Evolutionary conservation across 2,797 vertebrate species (phyloP), one percentile per base, ranked within the genome.

Genomic region (Gymnothorax reevesii): DNA sequence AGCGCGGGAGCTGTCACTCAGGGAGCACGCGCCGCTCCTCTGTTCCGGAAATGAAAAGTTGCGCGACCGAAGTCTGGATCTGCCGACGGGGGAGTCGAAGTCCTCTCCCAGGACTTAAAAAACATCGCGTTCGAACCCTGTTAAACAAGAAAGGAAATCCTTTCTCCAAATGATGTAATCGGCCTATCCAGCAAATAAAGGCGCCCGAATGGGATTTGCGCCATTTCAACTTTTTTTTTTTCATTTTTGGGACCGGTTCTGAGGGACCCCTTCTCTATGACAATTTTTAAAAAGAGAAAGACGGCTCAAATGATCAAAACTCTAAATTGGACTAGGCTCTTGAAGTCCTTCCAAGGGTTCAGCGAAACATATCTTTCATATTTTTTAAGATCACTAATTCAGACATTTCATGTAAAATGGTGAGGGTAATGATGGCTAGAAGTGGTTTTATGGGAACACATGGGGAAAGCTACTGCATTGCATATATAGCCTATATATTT

Each of bases 1-100:
- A 88, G 84, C 89, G 88, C 88, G 90, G 88, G 92, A 90, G 87
- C 92, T 94, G 93, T 94, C 94, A 95, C 89, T 95, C 94, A 95
- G 91, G 90, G 88, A 89, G 86, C 92, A 91, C 92, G 89, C 90
- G 89, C 90, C 89, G 92, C 90, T 92, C 88, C 87, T 91, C 87
- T 90, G 88, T 91, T 88, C 90, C 57, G 89, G 90, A 94, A 92
- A 94, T 91, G 94, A 94, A 95, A 92, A 94, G 92, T 91, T 87
- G 88, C 90, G 91, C 88, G 88, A 90, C 90, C 91, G 88, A 20
- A 66, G 89, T 90, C 90, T 90, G 90, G 84, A 88, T 89, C 90
- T 94, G 94, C 93, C 93, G 94, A 93, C 92, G 92, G 89, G 92
- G 89, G 91, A 89, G 92, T 88, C 91, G 66, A 84, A 84, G 90